Percentiles rank a stretch among this genome's conserved stretches.
Evolutionary conservation across 2,888 invertebrate species (phyloP).

Genomic region (Phlogophora meticulosa): DNA sequence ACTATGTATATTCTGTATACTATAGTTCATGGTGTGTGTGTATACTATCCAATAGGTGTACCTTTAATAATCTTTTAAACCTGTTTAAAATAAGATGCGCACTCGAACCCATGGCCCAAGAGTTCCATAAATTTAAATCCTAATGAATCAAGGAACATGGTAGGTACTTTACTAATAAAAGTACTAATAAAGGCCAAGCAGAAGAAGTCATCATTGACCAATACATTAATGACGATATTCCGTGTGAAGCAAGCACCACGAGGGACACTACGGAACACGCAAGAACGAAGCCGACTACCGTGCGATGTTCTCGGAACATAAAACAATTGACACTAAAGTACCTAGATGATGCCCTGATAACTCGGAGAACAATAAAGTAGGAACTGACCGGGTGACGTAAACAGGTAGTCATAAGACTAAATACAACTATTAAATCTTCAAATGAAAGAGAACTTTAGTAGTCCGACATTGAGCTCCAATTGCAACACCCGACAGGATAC

Average conservation of each 20-base stretch:
- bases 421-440: conserved; percentile 16
- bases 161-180: background rate
- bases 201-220: background rate
- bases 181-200: background rate
- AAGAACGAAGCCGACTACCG: conserved; percentile 5
- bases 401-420: conserved; percentile 29
- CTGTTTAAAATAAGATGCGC: too few relatives aligned
- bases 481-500: conserved; percentile 11
- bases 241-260: conserved; percentile 4
- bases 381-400: conserved; percentile 53
- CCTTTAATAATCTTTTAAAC: too few relatives aligned
- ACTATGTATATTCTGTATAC: too few relatives aligned
- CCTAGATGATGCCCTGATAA: conserved; percentile 44
- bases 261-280: conserved; percentile 6
- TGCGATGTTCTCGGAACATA: conserved; percentile 27
- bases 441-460: conserved; percentile 25
- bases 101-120: too few relatives aligned
- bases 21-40: too few relatives aligned
- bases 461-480: conserved; percentile 12
- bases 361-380: conserved; percentile 52
- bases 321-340: conserved; percentile 45
- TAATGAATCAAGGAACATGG: background rate
- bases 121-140: too few relatives aligned
- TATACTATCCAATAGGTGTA: too few relatives aligned
- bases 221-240: background rate